Evolutionary conservation across 1,140 invertebrate genomes (phyloP).

Genomic region (Arion vulgaris): DNA sequence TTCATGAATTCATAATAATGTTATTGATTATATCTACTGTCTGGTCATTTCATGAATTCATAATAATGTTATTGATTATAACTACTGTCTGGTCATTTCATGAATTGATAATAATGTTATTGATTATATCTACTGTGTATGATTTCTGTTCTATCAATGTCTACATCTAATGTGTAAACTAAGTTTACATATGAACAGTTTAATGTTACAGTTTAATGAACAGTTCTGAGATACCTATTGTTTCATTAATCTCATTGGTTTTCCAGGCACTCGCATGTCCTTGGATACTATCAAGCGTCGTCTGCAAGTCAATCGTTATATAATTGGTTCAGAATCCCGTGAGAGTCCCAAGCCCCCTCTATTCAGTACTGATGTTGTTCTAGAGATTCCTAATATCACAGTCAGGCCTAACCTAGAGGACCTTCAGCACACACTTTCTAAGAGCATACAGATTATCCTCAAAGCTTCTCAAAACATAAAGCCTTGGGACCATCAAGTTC

Average conservation of each 20-base stretch:
- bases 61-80: too few species aligned
- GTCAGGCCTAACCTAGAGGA: constrained; percentile 91
- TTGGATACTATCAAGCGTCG: constrained; percentile 72
- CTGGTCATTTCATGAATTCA: too few species aligned
- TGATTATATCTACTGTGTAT: too few species aligned
- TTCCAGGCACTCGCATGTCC: constrained; percentile 68
- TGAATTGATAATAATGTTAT: too few species aligned
- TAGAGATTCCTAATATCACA: constrained; percentile 89
- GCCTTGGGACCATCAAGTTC: constrained; percentile 70
- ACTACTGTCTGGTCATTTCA: too few species aligned
- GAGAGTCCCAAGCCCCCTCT: constrained; percentile 68
- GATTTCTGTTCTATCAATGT: too few species aligned
- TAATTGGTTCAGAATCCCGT: constrained; percentile 56
- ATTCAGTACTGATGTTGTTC: constrained; percentile 78
- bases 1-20: too few species aligned
- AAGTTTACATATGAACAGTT: too few species aligned
- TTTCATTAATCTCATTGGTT: neutral
- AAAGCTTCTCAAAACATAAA: constrained; percentile 71
- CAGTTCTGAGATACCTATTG: too few species aligned
- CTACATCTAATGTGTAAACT: too few species aligned
- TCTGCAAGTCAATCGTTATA: constrained; percentile 70
- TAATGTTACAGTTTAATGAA: too few species aligned
- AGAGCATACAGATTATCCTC: constrained; percentile 74
- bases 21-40: too few species aligned
- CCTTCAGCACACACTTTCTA: constrained; percentile 89